Conservation (phyloP, 2,888 invertebrate genomes). For the Zootermopsis nevadensis region DNA sequence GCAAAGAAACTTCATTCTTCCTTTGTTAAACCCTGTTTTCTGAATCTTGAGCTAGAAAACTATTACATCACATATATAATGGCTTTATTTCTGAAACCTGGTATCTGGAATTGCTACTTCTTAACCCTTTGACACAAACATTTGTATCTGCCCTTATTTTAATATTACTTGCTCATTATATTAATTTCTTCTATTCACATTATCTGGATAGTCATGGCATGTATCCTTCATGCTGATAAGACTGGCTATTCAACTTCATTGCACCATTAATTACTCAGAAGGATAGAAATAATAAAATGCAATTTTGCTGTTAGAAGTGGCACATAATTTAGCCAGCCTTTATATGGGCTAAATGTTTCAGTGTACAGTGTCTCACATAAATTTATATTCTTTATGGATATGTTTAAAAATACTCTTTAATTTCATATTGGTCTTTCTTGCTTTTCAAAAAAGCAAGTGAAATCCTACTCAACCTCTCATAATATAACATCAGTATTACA, state of each 20-base stretch:
- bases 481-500: constrained; percentile 3
- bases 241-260: background rate
- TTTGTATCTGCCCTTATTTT: background rate
- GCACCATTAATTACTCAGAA: background rate
- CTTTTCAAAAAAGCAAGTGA: background rate
- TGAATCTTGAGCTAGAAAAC: background rate
- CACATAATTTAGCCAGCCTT: background rate
- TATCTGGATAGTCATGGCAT: background rate
- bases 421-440: background rate
- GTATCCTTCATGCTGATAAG: background rate
- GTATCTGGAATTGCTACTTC: background rate
- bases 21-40: background rate
- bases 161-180: background rate
- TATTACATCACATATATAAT: background rate
- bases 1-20: background rate
- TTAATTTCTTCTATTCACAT: background rate
- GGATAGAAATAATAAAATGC: constrained; percentile 9
- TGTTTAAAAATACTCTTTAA: background rate
- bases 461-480: background rate
- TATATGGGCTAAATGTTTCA: background rate
- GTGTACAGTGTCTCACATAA: background rate
- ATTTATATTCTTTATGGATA: constrained; percentile 9
- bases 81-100: too few species aligned
- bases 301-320: background rate
- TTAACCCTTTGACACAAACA: background rate